A percentile compares a stretch with the other conserved stretches of the same genome.
Conservation (phyloP, 2,113 vertebrate genomes). For the Pangasianodon hypophthalmus region DNA sequence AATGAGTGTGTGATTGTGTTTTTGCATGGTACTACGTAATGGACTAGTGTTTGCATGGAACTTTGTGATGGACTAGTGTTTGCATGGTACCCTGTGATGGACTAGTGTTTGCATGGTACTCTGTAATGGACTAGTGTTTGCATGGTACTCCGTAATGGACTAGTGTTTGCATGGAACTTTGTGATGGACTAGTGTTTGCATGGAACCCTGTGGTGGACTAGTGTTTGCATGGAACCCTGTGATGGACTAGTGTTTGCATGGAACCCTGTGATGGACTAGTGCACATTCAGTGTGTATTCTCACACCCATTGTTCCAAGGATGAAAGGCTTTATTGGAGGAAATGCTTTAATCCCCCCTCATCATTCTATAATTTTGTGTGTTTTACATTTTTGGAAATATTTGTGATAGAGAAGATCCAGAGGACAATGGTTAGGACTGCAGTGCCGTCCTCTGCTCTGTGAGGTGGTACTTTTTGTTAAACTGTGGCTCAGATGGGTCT, state of each 20-base stretch:
- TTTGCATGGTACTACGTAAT: background rate
- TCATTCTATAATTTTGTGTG: background rate
- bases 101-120: too few relatives aligned
- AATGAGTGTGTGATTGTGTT: background rate
- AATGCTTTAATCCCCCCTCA: background rate
- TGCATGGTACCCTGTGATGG: too few relatives aligned
- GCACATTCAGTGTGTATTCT: background rate
- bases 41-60: background rate
- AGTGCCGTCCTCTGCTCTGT: background rate
- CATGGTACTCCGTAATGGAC: too few relatives aligned
- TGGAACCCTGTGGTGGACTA: too few relatives aligned
- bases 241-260: background rate
- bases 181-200: too few relatives aligned
- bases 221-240: too few relatives aligned
- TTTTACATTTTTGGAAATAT: background rate
- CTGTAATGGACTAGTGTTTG: too few relatives aligned
- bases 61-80: background rate
- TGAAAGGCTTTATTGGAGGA: background rate
- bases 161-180: too few relatives aligned
- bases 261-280: background rate
- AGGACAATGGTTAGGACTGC: background rate
- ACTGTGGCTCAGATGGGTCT: background rate
- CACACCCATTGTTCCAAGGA: background rate
- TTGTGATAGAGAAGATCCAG: background rate
- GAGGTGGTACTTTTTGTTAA: background rate